Percentiles rank a stretch among this genome's conserved stretches.
Evolutionary conservation across 2,888 invertebrate species (phyloP).

Genomic region (Seladonia tumulorum): DNA sequence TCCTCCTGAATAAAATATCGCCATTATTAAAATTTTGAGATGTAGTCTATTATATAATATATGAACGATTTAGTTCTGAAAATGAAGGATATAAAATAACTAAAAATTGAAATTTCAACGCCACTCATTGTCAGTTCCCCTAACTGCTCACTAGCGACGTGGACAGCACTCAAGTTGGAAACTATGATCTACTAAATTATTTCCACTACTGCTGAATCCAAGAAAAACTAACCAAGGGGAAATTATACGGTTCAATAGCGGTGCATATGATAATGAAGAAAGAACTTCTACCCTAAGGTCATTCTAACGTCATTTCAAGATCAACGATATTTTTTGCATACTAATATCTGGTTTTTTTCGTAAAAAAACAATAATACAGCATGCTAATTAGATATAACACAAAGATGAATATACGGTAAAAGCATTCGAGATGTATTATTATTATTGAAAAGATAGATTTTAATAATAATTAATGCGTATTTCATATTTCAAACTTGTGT

Average conservation of each 20-base stretch:
- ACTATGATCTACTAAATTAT: not conserved
- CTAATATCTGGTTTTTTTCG: not conserved
- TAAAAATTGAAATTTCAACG: not conserved
- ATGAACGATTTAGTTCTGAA: too few species aligned
- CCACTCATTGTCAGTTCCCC: not conserved
- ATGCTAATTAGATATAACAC: not conserved
- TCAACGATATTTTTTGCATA: not conserved
- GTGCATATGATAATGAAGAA: not conserved
- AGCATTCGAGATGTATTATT: not conserved
- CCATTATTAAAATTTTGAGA: not conserved
- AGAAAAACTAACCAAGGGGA: not conserved
- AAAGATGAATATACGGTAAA: not conserved
- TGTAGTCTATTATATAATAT: too few species aligned
- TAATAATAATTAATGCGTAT: not conserved
- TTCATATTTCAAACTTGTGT: too few species aligned
- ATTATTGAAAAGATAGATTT: not conserved
- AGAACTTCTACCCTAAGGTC: not conserved
- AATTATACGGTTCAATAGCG: not conserved
- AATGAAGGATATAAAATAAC: not conserved
- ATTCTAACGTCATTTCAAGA: not conserved
- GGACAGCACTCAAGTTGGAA: not conserved
- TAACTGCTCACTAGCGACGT: not conserved
- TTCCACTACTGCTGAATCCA: not conserved
- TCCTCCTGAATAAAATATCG: not conserved
- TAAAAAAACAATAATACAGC: not conserved